These are phyloP conservation scores for Poecilus cupreus DNA, from an alignment of 2,888 invertebrate genomes.

Conservation along the genomic window DNA sequence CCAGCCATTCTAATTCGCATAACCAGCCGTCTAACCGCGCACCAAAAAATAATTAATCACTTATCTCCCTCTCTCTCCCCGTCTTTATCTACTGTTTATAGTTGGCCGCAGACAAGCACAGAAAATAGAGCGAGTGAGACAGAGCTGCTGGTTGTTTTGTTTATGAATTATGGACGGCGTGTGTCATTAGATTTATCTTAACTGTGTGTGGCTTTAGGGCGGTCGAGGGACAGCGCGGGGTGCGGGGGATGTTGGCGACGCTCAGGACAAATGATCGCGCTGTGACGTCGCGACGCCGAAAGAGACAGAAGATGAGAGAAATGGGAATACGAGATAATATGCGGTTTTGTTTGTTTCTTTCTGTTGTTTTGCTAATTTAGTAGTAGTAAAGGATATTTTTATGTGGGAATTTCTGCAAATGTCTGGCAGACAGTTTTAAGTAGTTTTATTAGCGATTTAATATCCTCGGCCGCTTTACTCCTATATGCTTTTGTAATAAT, in stretches of 20 bases:
- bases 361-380: conserved; percentile 41
- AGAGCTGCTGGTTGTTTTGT: conserved; percentile 26
- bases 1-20: not conserved
- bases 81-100: not conserved
- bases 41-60: not conserved
- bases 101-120: not conserved
- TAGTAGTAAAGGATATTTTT: conserved; percentile 30
- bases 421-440: conserved; percentile 5
- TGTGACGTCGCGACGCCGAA: conserved; percentile 25
- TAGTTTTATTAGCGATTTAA: conserved; percentile 17
- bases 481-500: not conserved
- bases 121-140: conserved; percentile 29
- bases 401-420: conserved; percentile 36
- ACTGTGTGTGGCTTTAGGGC: conserved; percentile 40
- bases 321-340: conserved; percentile 10
- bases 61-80: not conserved
- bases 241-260: conserved; percentile 21
- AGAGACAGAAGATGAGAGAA: conserved; percentile 1
- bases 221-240: not conserved
- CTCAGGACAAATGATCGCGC: conserved; percentile 34
- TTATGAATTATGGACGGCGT: conserved; percentile 54
- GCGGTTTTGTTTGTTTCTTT: conserved; percentile 48
- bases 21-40: conserved; percentile 4
- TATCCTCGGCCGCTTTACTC: too few species aligned
- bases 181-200: conserved; percentile 58